Percentiles rank a stretch among this genome's conserved stretches.
phyloP scores from a whole-genome alignment of 1,140 invertebrate species.

The Eurosta solidaginis region DNA sequence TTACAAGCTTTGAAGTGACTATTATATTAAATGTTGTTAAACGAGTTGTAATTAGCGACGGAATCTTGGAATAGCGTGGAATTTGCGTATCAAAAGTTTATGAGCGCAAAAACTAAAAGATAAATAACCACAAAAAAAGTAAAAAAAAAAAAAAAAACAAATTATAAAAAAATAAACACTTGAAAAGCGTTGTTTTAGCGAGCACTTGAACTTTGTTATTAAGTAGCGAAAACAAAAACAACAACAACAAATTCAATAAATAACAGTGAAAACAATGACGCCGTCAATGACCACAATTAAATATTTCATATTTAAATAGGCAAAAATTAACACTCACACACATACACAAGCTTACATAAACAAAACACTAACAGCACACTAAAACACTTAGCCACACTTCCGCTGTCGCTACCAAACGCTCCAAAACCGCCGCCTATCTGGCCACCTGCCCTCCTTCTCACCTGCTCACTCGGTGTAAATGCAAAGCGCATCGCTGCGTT shows the following conservation, averaged over 20 bases:
- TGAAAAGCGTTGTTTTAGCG: not conserved
- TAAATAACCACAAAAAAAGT: not conserved
- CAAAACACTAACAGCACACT: not conserved
- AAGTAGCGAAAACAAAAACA: not conserved
- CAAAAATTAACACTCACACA: not conserved
- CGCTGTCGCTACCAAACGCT: not conserved
- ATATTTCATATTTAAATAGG: constrained; percentile 23
- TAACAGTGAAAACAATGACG: constrained; percentile 25
- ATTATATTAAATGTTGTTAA: constrained; percentile 2
- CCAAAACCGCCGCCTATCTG: not conserved
- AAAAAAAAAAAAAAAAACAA: not conserved
- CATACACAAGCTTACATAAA: not conserved
- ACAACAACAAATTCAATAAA: not conserved
- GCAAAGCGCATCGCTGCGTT: not conserved
- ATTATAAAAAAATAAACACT: not conserved
- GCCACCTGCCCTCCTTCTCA: not conserved
- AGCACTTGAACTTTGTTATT: constrained; percentile 26
- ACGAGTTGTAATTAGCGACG: constrained; percentile 15
- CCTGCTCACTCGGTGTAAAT: not conserved
- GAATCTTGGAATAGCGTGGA: not conserved
- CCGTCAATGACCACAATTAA: not conserved
- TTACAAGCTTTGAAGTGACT: constrained; percentile 8
- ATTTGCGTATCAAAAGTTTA: constrained; percentile 7
- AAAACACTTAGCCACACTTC: constrained; percentile 2
- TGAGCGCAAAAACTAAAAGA: not conserved